Percentiles rank a stretch among this genome's conserved stretches.
These are phyloP conservation scores for Dasypogon diadema DNA, from an alignment of 2,888 invertebrate species.

Conservation along the genomic window DNA sequence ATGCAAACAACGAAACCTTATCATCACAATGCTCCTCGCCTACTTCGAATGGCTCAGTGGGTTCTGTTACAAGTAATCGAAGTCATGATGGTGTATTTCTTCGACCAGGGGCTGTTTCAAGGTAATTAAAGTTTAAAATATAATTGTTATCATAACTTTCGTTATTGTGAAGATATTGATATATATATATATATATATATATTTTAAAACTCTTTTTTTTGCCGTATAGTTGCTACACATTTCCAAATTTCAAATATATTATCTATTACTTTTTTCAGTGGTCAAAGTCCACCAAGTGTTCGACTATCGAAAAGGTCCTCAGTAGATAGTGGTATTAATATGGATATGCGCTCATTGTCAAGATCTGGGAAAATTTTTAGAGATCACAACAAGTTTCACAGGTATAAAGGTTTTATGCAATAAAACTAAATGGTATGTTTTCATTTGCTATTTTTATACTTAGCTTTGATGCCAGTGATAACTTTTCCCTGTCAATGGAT, in stretches of 20 bases:
- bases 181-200: no score
- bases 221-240: background rate
- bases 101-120: slow-evolving; percentile 75
- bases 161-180: background rate
- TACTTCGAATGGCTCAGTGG: slow-evolving; percentile 59
- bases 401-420: slow-evolving; percentile 59
- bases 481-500: slow-evolving; percentile 68
- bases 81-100: slow-evolving; percentile 79
- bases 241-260: background rate
- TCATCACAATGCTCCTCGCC: slow-evolving; percentile 59
- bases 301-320: slow-evolving; percentile 79
- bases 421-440: no score
- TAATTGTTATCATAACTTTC: background rate
- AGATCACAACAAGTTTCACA: slow-evolving; percentile 65
- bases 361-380: slow-evolving; percentile 69
- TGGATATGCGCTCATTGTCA: slow-evolving; percentile 71
- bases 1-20: slow-evolving; percentile 54
- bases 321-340: slow-evolving; percentile 83
- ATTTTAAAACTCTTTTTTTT: no score
- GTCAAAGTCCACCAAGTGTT: slow-evolving; percentile 67
- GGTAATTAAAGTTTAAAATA: slow-evolving; percentile 63
- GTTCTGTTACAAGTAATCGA: slow-evolving; percentile 62
- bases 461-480: slow-evolving; percentile 68
- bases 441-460: slow-evolving; percentile 32
- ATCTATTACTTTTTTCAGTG: slow-evolving; percentile 58